Percentiles rank a stretch among this genome's conserved stretches.
phyloP scores from a whole-genome alignment of 2,113 vertebrate genomes.

The Stegastes partitus region DNA sequence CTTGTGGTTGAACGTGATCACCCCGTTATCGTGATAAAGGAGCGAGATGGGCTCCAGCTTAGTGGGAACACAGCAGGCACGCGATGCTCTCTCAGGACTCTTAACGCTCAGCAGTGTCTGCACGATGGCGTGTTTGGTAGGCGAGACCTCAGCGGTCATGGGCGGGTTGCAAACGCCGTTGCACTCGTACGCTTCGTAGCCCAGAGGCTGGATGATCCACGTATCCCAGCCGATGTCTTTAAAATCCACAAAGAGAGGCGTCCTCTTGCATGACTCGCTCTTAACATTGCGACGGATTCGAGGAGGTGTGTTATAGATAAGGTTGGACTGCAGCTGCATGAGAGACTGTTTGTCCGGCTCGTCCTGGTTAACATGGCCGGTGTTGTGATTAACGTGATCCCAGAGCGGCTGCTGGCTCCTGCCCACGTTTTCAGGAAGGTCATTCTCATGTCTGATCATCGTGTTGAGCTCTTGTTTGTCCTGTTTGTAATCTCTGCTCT shows the following conservation, averaged over 20 bases:
- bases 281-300: slow-evolving; percentile 93
- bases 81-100: slow-evolving; percentile 91
- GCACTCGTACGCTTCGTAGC: slow-evolving; percentile 95
- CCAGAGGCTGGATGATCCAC: slow-evolving; percentile 93
- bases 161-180: slow-evolving; percentile 91
- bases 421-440: slow-evolving; percentile 76
- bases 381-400: slow-evolving; percentile 57
- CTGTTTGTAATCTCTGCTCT: slow-evolving; percentile 85
- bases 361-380: slow-evolving; percentile 65
- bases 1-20: slow-evolving; percentile 96
- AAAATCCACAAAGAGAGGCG: slow-evolving; percentile 94
- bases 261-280: slow-evolving; percentile 91
- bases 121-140: slow-evolving; percentile 96
- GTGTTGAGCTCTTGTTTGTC: slow-evolving; percentile 87
- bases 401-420: slow-evolving; percentile 36
- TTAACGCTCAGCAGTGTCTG: slow-evolving; percentile 92
- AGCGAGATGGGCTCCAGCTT: slow-evolving; percentile 96
- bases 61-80: slow-evolving; percentile 96
- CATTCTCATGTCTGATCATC: slow-evolving; percentile 88
- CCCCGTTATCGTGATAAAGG: slow-evolving; percentile 92
- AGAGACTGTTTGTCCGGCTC: slow-evolving; percentile 86
- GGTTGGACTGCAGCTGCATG: slow-evolving; percentile 90
- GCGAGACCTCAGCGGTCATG: slow-evolving; percentile 91
- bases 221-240: slow-evolving; percentile 98
- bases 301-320: slow-evolving; percentile 90